Conservation (phyloP, 2,888 invertebrate species). For the Lithophane ornitopus region DNA sequence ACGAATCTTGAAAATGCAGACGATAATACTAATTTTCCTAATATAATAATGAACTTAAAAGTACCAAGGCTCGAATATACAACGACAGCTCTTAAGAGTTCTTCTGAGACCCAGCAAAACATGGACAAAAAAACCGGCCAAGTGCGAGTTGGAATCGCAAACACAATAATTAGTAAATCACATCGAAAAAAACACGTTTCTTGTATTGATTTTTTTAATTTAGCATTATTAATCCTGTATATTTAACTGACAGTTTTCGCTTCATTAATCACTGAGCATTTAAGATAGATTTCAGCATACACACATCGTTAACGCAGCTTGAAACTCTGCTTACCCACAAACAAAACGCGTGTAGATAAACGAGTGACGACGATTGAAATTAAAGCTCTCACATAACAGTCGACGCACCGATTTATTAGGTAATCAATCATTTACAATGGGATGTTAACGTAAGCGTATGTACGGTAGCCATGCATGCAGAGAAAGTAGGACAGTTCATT, state of each 20-base stretch:
- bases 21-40: neutral
- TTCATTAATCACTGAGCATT: neutral
- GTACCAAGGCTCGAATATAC: neutral
- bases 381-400: conserved; percentile 39
- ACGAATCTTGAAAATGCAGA: neutral
- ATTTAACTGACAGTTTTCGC: neutral
- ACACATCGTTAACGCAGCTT: conserved; percentile 12
- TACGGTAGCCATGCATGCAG: conserved; percentile 23
- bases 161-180: too few relatives aligned
- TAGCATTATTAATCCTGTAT: neutral
- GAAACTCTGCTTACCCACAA: conserved; percentile 19
- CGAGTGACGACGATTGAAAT: conserved; percentile 49
- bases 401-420: conserved; percentile 52
- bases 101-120: neutral
- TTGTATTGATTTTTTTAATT: too few relatives aligned
- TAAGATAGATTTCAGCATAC: neutral
- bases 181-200: too few relatives aligned
- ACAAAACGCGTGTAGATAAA: conserved; percentile 30
- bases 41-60: conserved; percentile 10
- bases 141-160: too few relatives aligned
- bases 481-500: conserved; percentile 14
- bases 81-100: neutral
- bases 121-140: neutral
- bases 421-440: conserved; percentile 66
- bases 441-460: conserved; percentile 49